Percentiles rank a stretch among this genome's conserved stretches.
Evolutionary conservation across 2,113 vertebrate genomes (phyloP).

Genomic region (Onychostoma macrolepis): DNA sequence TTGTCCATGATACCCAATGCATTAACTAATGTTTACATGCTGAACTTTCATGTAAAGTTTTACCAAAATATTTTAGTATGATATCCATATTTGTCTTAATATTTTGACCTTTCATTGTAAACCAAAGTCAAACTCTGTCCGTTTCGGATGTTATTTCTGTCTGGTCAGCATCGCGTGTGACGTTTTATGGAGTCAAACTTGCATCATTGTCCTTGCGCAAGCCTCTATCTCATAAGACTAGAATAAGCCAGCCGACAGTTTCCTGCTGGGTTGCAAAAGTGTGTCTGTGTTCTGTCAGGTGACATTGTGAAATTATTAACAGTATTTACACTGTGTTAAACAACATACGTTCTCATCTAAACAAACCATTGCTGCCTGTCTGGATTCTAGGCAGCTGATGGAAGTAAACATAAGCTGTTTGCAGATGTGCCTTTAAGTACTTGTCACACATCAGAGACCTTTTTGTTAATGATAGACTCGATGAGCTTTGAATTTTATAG

Average conservation of each 20-base stretch:
- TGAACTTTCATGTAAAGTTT: not conserved
- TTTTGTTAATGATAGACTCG: not conserved
- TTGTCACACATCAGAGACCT: not conserved
- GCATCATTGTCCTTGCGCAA: constrained; percentile 35
- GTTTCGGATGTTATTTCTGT: not conserved
- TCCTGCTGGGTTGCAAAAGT: constrained; percentile 57
- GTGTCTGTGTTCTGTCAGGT: constrained; percentile 52
- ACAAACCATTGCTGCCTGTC: constrained; percentile 24
- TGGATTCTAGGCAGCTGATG: constrained; percentile 21
- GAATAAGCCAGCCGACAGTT: constrained; percentile 27
- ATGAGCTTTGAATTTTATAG: constrained; percentile 25
- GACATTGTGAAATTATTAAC: constrained; percentile 60
- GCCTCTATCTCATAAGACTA: not conserved
- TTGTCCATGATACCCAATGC: not conserved
- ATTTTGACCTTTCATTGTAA: constrained; percentile 9
- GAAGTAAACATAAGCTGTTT: constrained; percentile 27
- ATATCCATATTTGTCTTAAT: not conserved
- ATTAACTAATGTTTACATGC: not conserved
- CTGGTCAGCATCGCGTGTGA: constrained; percentile 27
- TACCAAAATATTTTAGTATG: not conserved
- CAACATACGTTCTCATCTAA: constrained; percentile 35
- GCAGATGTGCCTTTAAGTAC: constrained; percentile 32
- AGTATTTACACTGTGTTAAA: constrained; percentile 59
- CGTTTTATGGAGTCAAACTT: constrained; percentile 1
- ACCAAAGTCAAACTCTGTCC: constrained; percentile 3